phyloP scores from a whole-genome alignment of 2,797 vertebrate species.

The Hydrophis major region DNA sequence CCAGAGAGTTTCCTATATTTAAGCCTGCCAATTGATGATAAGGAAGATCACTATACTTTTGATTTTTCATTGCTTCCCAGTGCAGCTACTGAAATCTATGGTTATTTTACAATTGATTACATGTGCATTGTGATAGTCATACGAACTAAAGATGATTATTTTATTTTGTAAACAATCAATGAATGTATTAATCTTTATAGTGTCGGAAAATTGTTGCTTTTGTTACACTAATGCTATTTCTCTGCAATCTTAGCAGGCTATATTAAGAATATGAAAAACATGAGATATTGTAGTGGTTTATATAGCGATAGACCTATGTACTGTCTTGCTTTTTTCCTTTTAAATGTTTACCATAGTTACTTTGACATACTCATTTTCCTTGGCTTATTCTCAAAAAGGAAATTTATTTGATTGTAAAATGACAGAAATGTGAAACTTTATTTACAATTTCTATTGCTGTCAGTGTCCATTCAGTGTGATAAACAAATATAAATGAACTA shows the following conservation, averaged over 20 bases:
- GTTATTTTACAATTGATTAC: background rate
- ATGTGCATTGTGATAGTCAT: background rate
- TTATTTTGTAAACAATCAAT: background rate
- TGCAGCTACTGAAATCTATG: background rate
- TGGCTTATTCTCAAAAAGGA: background rate
- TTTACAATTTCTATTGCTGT: background rate
- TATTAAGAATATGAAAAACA: background rate
- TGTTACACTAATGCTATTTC: background rate
- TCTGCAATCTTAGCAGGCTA: slow-evolving; percentile 14
- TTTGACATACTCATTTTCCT: slow-evolving; percentile 23
- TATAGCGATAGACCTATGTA: background rate
- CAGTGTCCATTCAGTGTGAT: background rate
- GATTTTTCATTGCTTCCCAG: background rate
- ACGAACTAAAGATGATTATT: background rate
- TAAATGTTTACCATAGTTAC: background rate
- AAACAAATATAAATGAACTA: background rate
- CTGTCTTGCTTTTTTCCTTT: background rate
- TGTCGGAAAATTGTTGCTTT: background rate
- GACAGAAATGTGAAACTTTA: background rate
- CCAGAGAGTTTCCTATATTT: no score
- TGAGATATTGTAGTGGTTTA: background rate
- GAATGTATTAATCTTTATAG: background rate
- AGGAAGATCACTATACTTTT: background rate
- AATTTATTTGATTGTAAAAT: background rate
- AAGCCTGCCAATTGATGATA: no score